Evolutionary conservation across 2,888 invertebrate genomes (phyloP).

Genomic region (Chymomyza fuscimana): DNA sequence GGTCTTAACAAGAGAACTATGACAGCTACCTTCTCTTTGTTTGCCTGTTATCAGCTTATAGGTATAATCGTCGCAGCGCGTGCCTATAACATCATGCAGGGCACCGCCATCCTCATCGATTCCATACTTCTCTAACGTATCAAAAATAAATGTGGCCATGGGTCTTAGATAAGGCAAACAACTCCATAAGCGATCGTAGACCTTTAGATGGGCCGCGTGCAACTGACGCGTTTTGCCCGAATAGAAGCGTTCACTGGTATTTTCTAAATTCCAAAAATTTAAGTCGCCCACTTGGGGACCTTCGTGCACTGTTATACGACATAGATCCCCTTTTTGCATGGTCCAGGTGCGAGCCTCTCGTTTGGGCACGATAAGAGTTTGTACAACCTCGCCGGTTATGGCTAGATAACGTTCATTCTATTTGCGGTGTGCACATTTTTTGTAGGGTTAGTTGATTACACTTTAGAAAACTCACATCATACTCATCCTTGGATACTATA

Average conservation of each 20-base stretch:
- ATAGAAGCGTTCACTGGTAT: constrained; percentile 79
- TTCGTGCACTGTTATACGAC: constrained; percentile 79
- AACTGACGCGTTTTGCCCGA: constrained; percentile 81
- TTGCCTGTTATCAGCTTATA: constrained; percentile 80
- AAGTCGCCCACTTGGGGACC: constrained; percentile 81
- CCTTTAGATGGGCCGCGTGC: constrained; percentile 79
- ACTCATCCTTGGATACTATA: constrained; percentile 67
- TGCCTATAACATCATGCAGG: constrained; percentile 80
- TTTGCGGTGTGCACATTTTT: too few relatives aligned
- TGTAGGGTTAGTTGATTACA: not conserved
- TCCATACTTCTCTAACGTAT: constrained; percentile 79
- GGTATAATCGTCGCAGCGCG: constrained; percentile 81
- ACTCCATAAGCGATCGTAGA: constrained; percentile 81
- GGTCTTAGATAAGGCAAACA: constrained; percentile 80
- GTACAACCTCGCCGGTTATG: constrained; percentile 66
- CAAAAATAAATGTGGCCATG: constrained; percentile 81
- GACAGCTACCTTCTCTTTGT: constrained; percentile 79
- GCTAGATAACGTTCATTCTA: constrained; percentile 74
- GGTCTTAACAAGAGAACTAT: constrained; percentile 79
- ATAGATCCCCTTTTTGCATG: constrained; percentile 79
- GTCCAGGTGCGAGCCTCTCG: constrained; percentile 79
- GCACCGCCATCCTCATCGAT: constrained; percentile 80
- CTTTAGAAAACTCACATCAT: constrained; percentile 61
- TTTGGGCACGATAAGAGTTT: constrained; percentile 77
- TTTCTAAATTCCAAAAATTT: constrained; percentile 80